Conservation (phyloP, 2,113 vertebrate genomes). For the Arenaria interpres region DNA sequence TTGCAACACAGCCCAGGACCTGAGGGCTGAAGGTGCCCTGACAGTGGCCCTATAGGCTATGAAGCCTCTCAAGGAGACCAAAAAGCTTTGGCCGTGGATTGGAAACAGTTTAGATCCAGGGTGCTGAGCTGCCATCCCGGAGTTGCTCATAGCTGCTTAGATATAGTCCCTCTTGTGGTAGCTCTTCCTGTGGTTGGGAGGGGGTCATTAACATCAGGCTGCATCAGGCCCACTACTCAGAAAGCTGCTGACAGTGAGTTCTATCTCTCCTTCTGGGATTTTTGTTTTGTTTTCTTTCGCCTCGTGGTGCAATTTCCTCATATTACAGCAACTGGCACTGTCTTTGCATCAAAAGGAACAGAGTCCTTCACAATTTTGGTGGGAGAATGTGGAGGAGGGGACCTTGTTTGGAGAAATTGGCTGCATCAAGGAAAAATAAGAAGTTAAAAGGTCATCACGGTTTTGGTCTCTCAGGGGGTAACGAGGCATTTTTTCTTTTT, state of each 20-base stretch:
- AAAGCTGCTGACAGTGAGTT: conserved; percentile 58
- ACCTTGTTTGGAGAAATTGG: conserved; percentile 31
- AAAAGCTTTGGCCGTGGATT: background rate
- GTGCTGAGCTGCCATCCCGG: background rate
- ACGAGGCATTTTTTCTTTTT: background rate
- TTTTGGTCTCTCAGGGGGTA: background rate
- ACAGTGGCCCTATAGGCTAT: background rate
- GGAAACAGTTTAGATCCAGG: background rate
- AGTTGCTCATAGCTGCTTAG: background rate
- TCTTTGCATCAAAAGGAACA: conserved; percentile 14
- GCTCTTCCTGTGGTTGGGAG: background rate
- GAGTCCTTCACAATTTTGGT: conserved; percentile 21
- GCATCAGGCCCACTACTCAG: background rate
- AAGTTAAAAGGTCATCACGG: background rate
- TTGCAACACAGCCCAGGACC: background rate
- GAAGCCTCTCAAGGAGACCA: background rate
- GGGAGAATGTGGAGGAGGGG: conserved; percentile 25
- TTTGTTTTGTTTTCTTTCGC: conserved; percentile 26
- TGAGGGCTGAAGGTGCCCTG: background rate
- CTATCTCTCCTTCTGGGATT: conserved; percentile 28
- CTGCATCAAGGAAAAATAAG: conserved; percentile 30
- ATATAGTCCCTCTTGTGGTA: background rate
- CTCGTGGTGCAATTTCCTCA: background rate
- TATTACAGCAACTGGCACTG: conserved; percentile 48
- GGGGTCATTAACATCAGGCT: background rate